phyloP scores from a whole-genome alignment of 2,797 vertebrate genomes.

The Australoheros facetus region DNA sequence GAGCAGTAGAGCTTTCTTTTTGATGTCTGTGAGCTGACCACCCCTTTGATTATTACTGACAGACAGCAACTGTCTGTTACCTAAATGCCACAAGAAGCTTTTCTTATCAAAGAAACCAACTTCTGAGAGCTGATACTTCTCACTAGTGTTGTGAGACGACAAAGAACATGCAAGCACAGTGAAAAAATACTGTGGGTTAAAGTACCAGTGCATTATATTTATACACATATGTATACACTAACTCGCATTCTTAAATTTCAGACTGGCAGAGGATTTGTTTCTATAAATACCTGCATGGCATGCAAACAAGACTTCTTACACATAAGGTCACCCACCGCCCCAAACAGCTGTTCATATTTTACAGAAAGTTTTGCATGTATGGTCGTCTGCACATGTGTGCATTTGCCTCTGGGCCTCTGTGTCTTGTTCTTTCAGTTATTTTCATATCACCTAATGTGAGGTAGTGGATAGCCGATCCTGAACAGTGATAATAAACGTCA shows the following conservation, averaged over 20 bases:
- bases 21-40: constrained; percentile 24
- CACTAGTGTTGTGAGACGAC: neutral
- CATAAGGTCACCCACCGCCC: constrained; percentile 49
- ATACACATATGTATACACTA: constrained; percentile 29
- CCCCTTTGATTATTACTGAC: constrained; percentile 44
- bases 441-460: neutral
- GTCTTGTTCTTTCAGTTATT: neutral
- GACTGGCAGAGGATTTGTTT: constrained; percentile 33
- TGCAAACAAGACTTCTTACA: constrained; percentile 62
- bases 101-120: neutral
- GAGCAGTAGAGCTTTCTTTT: constrained; percentile 9
- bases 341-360: constrained; percentile 63
- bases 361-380: neutral
- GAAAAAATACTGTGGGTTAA: neutral
- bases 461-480: neutral
- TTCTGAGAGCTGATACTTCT: neutral
- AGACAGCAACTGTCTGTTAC: constrained; percentile 48
- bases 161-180: neutral
- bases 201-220: constrained; percentile 8
- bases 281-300: constrained; percentile 70
- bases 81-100: constrained; percentile 1
- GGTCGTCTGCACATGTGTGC: neutral
- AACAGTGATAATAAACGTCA: neutral
- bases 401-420: neutral
- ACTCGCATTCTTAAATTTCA: constrained; percentile 50